A percentile compares a stretch with the other conserved stretches of the same genome.
phyloP scores from a whole-genome alignment of 1,140 invertebrate genomes.

The Hycleus phaleratus region DNA sequence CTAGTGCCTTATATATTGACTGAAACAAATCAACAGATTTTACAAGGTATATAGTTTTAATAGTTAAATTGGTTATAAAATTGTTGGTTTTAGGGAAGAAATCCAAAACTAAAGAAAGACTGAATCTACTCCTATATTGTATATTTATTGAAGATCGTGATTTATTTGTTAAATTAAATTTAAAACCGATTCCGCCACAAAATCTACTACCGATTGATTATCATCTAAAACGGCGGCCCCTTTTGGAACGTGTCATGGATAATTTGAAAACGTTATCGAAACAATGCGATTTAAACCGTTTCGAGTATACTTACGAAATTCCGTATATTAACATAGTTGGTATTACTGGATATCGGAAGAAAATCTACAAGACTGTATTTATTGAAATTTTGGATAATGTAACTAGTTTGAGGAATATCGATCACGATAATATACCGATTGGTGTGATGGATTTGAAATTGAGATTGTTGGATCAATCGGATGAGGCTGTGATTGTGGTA shows the following conservation, averaged over 20 bases:
- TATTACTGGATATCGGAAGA: conserved; percentile 34
- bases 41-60: conserved; percentile 7
- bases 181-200: conserved; percentile 8
- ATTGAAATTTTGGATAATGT: conserved; percentile 38
- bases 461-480: conserved; percentile 27
- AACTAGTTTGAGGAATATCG: conserved; percentile 31
- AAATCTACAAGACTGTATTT: conserved; percentile 31
- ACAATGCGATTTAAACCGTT: conserved; percentile 16
- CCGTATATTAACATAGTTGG: conserved; percentile 37
- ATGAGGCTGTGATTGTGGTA: conserved; percentile 33
- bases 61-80: neutral
- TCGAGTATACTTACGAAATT: conserved; percentile 31
- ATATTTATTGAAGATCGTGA: conserved; percentile 34
- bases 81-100: neutral
- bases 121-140: conserved; percentile 33
- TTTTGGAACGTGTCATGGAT: conserved; percentile 23
- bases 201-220: neutral
- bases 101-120: conserved; percentile 17
- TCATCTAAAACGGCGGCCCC: conserved; percentile 30
- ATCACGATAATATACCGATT: conserved; percentile 17
- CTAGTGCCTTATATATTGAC: conserved; percentile 28
- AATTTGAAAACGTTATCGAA: conserved; percentile 21
- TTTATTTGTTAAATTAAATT: conserved; percentile 25
- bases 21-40: conserved; percentile 13
- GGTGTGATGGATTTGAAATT: conserved; percentile 36